Base-by-base conservation (phyloP, 2,797 vertebrate genomes). In the Sebastes nivosus region DNA sequence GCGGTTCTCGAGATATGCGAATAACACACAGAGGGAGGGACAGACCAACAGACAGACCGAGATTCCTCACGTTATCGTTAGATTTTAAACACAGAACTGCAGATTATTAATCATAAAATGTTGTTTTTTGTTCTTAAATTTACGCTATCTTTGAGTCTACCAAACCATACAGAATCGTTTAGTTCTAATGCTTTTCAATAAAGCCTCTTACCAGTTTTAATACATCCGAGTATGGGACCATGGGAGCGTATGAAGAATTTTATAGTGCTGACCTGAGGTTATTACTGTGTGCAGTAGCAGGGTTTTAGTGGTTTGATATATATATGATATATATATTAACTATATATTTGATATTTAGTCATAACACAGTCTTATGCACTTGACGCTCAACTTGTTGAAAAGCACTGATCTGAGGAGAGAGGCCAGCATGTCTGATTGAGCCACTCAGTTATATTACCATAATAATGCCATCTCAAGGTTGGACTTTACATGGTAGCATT, bases 381-480 rank as follows among this genome's bases (percentile, higher is more conserved):
- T 6, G 9, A 25, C 25, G 42, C 64, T 59, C 14, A 67, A 54
- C 63, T 75, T 77, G 61, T 71, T 81, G 68, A 81, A 69, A 27
- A 13, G 11, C 18, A 63, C 30, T 52, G 30, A 72, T 74, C 55
- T 76, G 6, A 67, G 60, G 30, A 42, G 13, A n/a, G 54, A 73
- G 60, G 16, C 42, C 18, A 46, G 54, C 54, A 22, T 67, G 36
- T 65, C 29, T 73, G 59, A 68, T 46, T 52, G 46, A 52, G 7
- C 59, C 32, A 50, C 66, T 46, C 30, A 38, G 22, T 34, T 68
- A 13, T 52, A 54, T 75, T n/a, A 67, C 20, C 36, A 32, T 64
- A 57, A 72, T 72, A 38, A 55, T 25, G 20, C 16, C 18, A 46
- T 75, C 12, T 79, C 22, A 72, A 72, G 57, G 57, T 80, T 83